Percentiles rank a stretch among this genome's conserved stretches.
Evolutionary conservation across 37 sponge, comb jelly and placozoan species (phyloP).

Genomic region (Haliclona indistincta): DNA sequence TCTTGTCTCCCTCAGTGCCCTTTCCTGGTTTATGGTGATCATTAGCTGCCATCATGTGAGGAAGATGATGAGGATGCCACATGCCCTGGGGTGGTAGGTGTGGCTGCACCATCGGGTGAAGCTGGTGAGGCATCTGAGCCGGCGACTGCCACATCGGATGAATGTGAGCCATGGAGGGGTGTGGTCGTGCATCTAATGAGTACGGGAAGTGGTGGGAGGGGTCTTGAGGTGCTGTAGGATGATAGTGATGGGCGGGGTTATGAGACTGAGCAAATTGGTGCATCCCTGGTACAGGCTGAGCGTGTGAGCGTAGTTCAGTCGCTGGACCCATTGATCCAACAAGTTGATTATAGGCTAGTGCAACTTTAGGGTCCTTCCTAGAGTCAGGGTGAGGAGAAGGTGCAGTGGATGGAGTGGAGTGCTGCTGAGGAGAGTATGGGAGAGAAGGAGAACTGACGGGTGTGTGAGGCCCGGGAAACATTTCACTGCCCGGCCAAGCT

Average conservation of each 20-base stretch:
- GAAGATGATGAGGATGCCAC: conserved; percentile 19
- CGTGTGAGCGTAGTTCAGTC: background rate
- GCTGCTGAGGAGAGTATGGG: background rate
- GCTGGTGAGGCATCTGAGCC: conserved; percentile 42
- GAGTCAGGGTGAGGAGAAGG: background rate
- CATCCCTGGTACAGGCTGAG: background rate
- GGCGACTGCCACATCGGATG: conserved; percentile 52
- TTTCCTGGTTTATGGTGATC: background rate
- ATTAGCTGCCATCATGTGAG: conserved; percentile 20
- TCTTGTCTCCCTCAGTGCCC: conserved; percentile 31
- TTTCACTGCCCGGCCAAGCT: conserved; percentile 1
- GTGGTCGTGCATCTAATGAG: conserved; percentile 22
- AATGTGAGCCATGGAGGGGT: conserved; percentile 19
- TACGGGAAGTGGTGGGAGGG: conserved; percentile 24
- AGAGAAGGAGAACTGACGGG: background rate
- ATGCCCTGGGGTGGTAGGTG: conserved; percentile 28
- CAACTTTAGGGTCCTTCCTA: background rate
- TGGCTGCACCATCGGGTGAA: conserved; percentile 21
- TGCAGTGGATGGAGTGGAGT: background rate
- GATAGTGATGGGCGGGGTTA: conserved; percentile 14
- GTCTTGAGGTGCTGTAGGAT: conserved; percentile 9
- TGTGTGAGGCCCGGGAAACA: background rate
- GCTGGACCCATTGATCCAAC: background rate
- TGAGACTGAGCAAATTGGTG: conserved; percentile 1
- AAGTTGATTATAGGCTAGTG: background rate